phyloP scores from a whole-genome alignment of 2,113 vertebrate genomes.

The Tragelaphus strepsiceros region DNA sequence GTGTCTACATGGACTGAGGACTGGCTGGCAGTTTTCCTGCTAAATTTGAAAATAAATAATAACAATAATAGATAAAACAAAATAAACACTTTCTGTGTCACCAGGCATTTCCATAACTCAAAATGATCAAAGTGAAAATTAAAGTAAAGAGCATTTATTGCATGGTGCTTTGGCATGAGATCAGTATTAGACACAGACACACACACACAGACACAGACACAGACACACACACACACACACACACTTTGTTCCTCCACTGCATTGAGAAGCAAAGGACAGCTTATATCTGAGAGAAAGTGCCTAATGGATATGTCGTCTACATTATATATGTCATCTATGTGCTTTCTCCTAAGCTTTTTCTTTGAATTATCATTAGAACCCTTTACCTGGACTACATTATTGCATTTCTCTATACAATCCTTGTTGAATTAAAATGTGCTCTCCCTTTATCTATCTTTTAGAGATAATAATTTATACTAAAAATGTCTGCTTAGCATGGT shows the following conservation, averaged over 20 bases:
- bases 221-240: neutral
- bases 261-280: neutral
- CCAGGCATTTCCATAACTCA: neutral
- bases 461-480: neutral
- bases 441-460: neutral
- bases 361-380: constrained; percentile 36
- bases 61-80: neutral
- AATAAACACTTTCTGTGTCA: neutral
- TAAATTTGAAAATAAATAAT: neutral
- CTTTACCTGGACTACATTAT: neutral
- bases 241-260: neutral
- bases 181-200: neutral
- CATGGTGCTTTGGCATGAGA: neutral
- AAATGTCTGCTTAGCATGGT: neutral
- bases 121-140: neutral
- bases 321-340: neutral
- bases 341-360: constrained; percentile 4
- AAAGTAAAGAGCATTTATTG: neutral
- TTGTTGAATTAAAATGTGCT: constrained; percentile 13
- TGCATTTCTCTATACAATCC: neutral
- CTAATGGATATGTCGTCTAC: neutral
- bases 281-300: neutral
- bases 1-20: neutral
- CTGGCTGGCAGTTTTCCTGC: neutral
- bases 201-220: fast-evolving